Evolutionary conservation across 1,140 invertebrate species (phyloP), one percentile per base, ranked within the genome.

Genomic region (Cyclargus thomasi): DNA sequence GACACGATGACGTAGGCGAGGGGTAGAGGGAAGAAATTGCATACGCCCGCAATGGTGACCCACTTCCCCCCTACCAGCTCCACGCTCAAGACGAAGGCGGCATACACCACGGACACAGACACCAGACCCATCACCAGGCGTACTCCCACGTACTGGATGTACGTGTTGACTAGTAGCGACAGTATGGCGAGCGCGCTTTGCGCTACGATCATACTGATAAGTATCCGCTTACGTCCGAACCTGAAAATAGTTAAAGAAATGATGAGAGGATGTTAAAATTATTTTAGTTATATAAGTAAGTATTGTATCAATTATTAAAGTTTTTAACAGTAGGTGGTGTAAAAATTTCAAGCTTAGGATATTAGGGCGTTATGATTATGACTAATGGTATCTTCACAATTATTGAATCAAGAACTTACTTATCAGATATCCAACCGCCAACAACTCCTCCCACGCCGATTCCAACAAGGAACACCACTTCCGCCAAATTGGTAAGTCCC

Each of bases 11-110:
- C 94, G 72, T 96, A 95, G 10, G 95, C 94, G 16, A 95, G 77
- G 5, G 94, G 93, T 62, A 95, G 90, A 35, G 94, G 94, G 78
- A 95, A 94, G 75, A 95, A 92, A 84, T 95, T 95, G 72, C 93
- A 95, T 62, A 95, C 94, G 69, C 94, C 94, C 21, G 94, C 92
- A 66, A 95, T 93, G 0, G 94, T 95, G 22, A 94, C 90, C 94
- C 94, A 95, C 72, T 94, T 93, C 17, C 94, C 94, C 23, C 94
- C 94, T n/a, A 95, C 94, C 35, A 95, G 82, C 77, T 95, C 94
- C 69, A 95, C 94, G 36, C 93, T 93, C 70, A 95, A 82, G 16
- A 95, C 94, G 62, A 95, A 94, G 10, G 94, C 94, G 23, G 94
- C 93, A 74, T 95, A 95, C 2, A 95, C 94, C 20, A 95, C 93